Base-by-base conservation (phyloP, 2,797 vertebrate species). In the Falco concolor region DNA sequence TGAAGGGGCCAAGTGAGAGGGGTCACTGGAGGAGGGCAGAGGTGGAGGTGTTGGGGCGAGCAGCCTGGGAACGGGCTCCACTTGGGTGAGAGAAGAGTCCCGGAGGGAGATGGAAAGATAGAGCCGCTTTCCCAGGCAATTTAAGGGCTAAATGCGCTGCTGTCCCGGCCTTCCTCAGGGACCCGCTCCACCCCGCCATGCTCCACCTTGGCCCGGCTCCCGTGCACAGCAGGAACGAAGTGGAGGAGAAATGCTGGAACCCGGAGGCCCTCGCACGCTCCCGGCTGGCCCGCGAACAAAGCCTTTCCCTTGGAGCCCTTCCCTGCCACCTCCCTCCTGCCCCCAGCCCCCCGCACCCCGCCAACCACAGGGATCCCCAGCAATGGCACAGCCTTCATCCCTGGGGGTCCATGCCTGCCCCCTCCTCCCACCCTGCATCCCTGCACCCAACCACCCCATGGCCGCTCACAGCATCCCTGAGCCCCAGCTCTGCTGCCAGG, bases 161-260 rank as follows among this genome's bases (percentile, higher is more conserved):
- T 11, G 9, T 89, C 90, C 87, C 67, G 49, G 84, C 84, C 73
- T 92, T 87, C 96, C 93, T 87, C 73, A 13, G 94, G 94, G 94
- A 93, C 75, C 86, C 32, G 32, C 89, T 93, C 94, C 93, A 89
- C 93, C 89, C 95, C 82, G 72, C 90, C 60, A 44, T 36, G 89
- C 93, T 96, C 72, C 87, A 83, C 88, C 92, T 96, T 96, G 96
- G 96, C 96, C 72, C 76, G 2, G 92, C 83, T 96, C 96, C 96
- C 93, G 10, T 30, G 2, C 92, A 21, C 96, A 96, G 96, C 95
- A 54, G 95, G 94, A 96, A 91, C 56, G 3, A 93, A 86, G 82
- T 19, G 56, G 82, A 95, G 85, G 91, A 95, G 95, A 91, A 94
- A 44, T 4, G 8, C 83, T 93, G 89, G 82, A 92, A 80, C 87